Evolutionary conservation across 2,797 vertebrate genomes (phyloP), one percentile per base, ranked within the genome.

Genomic region (Sus cebifrons): DNA sequence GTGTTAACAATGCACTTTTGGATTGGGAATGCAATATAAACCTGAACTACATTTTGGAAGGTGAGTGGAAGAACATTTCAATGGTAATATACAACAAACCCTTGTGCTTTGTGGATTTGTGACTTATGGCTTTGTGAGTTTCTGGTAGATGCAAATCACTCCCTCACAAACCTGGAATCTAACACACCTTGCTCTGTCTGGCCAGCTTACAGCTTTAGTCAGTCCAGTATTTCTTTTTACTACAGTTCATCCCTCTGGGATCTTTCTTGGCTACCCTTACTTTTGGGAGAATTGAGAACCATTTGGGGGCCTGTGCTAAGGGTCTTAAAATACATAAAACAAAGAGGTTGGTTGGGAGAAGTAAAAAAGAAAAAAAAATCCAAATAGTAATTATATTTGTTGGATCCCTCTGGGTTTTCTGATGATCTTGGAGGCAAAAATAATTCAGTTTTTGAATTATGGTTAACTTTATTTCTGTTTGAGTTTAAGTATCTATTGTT

Each of bases 1-100:
- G 58, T 97, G 82, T 91, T 96, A 95, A 93, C 82, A 96, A 96
- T 96, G 68, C 81, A 89, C 75, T 97, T 88, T 95, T 94, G 89
- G 94, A 83, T 95, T 96, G 96, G 84, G 94, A 98, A 89, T 96
- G 94, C 91, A 97, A 88, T 97, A 91, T 96, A 98, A 96, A 65
- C 79, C 36, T 91, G 86, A 96, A 88, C 60, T 96, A 73, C 83
- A 83, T 91, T 97, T 82, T 96, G 87, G 73, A 96, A 86, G 86
- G 92, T 82, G 83, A 97, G 29, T 87, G 44, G 75, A 95, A 67
- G 94, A 97, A 29, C 71, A 94, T 85, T 95, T 89, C 91, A 92
- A 1, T 91, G 70, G 96, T 93, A 86, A 96, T 86, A 91, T 96
- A 81, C 65, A 96, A 96, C 83, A 97, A 95, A 93, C 82, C 73